phyloP scores from a whole-genome alignment of 2,888 invertebrate species.

The Chirona hameri region DNA sequence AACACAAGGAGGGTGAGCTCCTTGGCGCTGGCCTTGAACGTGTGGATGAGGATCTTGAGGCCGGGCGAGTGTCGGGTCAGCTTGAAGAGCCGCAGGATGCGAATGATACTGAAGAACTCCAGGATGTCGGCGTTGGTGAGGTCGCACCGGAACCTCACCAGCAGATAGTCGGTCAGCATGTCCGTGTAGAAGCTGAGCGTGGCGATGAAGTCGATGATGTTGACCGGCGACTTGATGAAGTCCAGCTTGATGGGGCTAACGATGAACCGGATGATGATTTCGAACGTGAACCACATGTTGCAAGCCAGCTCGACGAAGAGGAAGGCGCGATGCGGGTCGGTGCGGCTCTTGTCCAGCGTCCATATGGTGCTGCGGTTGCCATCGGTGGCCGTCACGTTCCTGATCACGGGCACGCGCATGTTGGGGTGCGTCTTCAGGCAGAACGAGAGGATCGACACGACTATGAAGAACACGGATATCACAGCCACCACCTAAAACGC shows the following conservation, averaged over 20 bases:
- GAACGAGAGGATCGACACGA: constrained; percentile 97
- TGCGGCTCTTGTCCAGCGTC: constrained; percentile 79
- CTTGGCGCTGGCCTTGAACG: constrained; percentile 85
- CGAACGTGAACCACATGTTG: constrained; percentile 99
- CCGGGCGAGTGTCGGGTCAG: constrained; percentile 95
- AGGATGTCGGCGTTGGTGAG: constrained; percentile 93
- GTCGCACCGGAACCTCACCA: constrained; percentile 85
- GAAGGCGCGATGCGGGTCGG: constrained; percentile 94
- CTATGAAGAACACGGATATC: constrained; percentile 98
- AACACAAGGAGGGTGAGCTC: constrained; percentile 94
- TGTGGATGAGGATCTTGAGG: constrained; percentile 94
- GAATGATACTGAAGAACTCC: constrained; percentile 95
- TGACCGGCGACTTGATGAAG: constrained; percentile 93
- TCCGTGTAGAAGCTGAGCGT: constrained; percentile 93
- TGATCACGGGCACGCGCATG: constrained; percentile 81
- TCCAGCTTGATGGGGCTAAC: constrained; percentile 90
- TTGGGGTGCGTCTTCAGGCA: constrained; percentile 99
- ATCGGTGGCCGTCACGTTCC: constrained; percentile 71
- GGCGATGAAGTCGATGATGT: constrained; percentile 98
- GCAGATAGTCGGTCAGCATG: constrained; percentile 62
- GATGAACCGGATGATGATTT: constrained; percentile 87
- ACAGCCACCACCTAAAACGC: constrained; percentile 85
- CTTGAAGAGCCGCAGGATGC: constrained; percentile 96
- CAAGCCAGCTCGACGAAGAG: constrained; percentile 98
- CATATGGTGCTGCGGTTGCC: constrained; percentile 70